phyloP scores from a whole-genome alignment of 1,140 invertebrate genomes.

The Stratiolaelaps scimitus region DNA sequence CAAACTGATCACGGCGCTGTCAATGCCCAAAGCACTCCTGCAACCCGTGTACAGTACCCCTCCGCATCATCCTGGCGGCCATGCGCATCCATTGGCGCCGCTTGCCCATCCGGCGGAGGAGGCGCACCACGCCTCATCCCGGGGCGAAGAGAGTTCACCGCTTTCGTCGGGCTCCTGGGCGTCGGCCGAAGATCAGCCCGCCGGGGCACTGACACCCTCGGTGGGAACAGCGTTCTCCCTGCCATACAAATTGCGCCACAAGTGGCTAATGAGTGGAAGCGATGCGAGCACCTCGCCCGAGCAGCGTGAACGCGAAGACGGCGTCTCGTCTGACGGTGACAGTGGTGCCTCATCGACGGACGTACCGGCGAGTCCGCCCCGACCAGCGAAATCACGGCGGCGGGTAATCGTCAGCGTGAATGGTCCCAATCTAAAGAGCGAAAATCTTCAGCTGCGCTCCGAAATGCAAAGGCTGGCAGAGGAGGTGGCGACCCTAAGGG shows the following conservation, averaged over 20 bases:
- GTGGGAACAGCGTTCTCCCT: slow-evolving; percentile 44
- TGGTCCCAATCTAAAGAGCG: slow-evolving; percentile 45
- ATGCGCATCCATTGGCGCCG: slow-evolving; percentile 35
- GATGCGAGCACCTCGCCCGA: slow-evolving; percentile 50
- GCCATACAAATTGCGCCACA: slow-evolving; percentile 78
- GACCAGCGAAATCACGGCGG: slow-evolving; percentile 37
- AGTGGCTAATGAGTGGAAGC: slow-evolving; percentile 57
- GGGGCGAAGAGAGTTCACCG: slow-evolving; percentile 33
- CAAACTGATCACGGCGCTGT: slow-evolving; percentile 31
- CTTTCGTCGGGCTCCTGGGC: slow-evolving; percentile 35
- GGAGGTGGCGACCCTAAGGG: slow-evolving; percentile 76
- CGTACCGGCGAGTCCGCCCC: slow-evolving; percentile 23
- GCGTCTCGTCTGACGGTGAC: slow-evolving; percentile 36
- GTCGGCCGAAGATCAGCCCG: slow-evolving; percentile 34
- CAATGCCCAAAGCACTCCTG: slow-evolving; percentile 31
- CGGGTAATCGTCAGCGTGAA: slow-evolving; percentile 31
- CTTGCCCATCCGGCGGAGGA: slow-evolving; percentile 11
- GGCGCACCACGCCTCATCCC: slow-evolving; percentile 3
- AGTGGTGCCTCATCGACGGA: slow-evolving; percentile 31
- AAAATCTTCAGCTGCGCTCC: slow-evolving; percentile 59
- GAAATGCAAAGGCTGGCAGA: slow-evolving; percentile 73
- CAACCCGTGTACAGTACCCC: slow-evolving; percentile 44
- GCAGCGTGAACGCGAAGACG: slow-evolving; percentile 35
- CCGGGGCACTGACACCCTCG: slow-evolving; percentile 31
- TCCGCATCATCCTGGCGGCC: slow-evolving; percentile 45